Percentiles rank a stretch among this genome's conserved stretches.
Conservation (phyloP, 2,888 invertebrate species). For the Machimus atricapillus region DNA sequence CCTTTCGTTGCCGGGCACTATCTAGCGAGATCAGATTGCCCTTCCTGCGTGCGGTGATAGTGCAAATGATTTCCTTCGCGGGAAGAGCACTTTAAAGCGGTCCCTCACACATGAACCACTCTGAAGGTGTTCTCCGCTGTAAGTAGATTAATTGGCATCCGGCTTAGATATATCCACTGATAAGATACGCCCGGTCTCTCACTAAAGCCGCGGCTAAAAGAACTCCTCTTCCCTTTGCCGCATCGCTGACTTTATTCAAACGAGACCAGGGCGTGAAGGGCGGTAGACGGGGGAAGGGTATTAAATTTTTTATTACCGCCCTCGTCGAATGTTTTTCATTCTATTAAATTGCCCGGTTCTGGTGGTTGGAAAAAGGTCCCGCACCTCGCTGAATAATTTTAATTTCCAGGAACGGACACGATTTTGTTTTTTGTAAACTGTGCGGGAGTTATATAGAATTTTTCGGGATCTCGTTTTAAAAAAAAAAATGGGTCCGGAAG, state of each 20-base stretch:
- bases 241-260: not conserved
- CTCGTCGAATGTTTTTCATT: not conserved
- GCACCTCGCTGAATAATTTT: not conserved
- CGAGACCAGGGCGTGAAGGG: not conserved
- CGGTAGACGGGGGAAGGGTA: not conserved
- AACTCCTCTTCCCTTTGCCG: not conserved
- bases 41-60: not conserved
- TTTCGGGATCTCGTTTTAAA: not conserved
- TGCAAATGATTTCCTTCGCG: not conserved
- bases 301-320: not conserved
- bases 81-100: not conserved
- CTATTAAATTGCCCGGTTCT: not conserved
- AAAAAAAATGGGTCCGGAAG: not conserved
- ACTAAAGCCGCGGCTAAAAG: not conserved
- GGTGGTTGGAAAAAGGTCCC: not conserved
- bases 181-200: not conserved
- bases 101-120: not conserved
- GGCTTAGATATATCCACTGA: conserved; percentile 22
- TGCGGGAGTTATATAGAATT: not conserved
- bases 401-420: not conserved
- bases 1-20: not conserved
- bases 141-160: conserved; percentile 23
- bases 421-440: not conserved
- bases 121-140: not conserved
- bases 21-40: not conserved